Evolutionary conservation across 2,113 vertebrate species (phyloP).

Genomic region (Pao palembangensis): DNA sequence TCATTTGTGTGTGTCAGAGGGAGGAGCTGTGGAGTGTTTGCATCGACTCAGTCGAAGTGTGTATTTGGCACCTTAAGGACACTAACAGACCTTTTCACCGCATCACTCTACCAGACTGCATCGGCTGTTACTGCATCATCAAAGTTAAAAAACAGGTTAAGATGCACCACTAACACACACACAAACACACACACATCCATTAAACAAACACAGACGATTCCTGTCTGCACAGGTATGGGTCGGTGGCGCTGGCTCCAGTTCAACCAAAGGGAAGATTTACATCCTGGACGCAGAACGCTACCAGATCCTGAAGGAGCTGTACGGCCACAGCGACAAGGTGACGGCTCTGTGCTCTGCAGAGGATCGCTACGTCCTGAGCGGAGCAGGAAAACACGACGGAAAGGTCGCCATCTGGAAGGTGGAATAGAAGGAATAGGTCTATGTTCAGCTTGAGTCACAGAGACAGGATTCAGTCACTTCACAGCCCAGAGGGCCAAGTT

Average conservation of each 20-base stretch:
- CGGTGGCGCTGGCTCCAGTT: slow-evolving; percentile 79
- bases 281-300: slow-evolving; percentile 77
- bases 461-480: background rate
- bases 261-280: slow-evolving; percentile 88
- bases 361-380: slow-evolving; percentile 90
- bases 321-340: slow-evolving; percentile 81
- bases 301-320: slow-evolving; percentile 87
- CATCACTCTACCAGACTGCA: slow-evolving; percentile 84
- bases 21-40: slow-evolving; percentile 83
- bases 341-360: slow-evolving; percentile 86
- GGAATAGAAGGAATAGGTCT: slow-evolving; percentile 69
- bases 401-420: slow-evolving; percentile 98
- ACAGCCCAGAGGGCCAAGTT: no score
- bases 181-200: background rate
- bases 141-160: slow-evolving; percentile 88
- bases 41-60: slow-evolving; percentile 71
- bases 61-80: slow-evolving; percentile 79
- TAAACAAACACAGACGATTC: background rate
- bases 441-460: slow-evolving; percentile 24
- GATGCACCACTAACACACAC: background rate
- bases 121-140: slow-evolving; percentile 84
- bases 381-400: slow-evolving; percentile 84
- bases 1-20: slow-evolving; percentile 61
- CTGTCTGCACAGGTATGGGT: slow-evolving; percentile 83
- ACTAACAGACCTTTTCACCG: slow-evolving; percentile 61